Percentiles rank a stretch among this genome's conserved stretches.
Conservation (phyloP, 2,797 vertebrate species). For the Leptatherina wallacei region DNA sequence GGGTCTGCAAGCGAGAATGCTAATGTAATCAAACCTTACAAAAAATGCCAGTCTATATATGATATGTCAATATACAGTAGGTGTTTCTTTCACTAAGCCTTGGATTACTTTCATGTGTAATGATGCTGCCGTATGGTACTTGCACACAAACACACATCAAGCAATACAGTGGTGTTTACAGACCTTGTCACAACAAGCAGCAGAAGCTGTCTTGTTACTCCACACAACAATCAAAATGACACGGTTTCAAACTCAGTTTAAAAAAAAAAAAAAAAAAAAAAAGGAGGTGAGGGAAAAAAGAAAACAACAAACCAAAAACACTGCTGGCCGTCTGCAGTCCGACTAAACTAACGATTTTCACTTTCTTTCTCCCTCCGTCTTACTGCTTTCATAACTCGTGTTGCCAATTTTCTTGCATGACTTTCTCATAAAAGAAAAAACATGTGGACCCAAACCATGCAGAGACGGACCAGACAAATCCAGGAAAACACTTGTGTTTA, state of each 20-base stretch:
- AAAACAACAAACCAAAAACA: slow-evolving; percentile 16
- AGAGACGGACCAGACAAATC: slow-evolving; percentile 61
- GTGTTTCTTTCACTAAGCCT: background rate
- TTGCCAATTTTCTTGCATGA: slow-evolving; percentile 55
- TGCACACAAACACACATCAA: slow-evolving; percentile 54
- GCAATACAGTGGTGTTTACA: slow-evolving; percentile 59
- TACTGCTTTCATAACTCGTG: slow-evolving; percentile 31
- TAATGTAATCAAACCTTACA: background rate
- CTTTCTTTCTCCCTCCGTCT: slow-evolving; percentile 10
- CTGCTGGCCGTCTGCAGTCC: slow-evolving; percentile 31
- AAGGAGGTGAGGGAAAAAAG: background rate
- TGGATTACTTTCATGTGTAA: slow-evolving; percentile 14
- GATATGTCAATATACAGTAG: background rate
- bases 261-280: background rate
- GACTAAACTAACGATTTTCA: slow-evolving; percentile 51
- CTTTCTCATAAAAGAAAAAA: slow-evolving; percentile 67
- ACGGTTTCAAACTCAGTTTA: slow-evolving; percentile 35
- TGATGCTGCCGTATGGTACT: slow-evolving; percentile 24
- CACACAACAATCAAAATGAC: slow-evolving; percentile 49
- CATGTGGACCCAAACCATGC: slow-evolving; percentile 60
- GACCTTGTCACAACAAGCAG: slow-evolving; percentile 68
- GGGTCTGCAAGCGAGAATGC: background rate
- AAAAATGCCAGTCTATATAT: background rate
- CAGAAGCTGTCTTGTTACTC: slow-evolving; percentile 51
- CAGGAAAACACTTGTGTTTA: slow-evolving; percentile 73